Conservation (phyloP, 2,888 invertebrate genomes). For the Spodoptera littoralis region DNA sequence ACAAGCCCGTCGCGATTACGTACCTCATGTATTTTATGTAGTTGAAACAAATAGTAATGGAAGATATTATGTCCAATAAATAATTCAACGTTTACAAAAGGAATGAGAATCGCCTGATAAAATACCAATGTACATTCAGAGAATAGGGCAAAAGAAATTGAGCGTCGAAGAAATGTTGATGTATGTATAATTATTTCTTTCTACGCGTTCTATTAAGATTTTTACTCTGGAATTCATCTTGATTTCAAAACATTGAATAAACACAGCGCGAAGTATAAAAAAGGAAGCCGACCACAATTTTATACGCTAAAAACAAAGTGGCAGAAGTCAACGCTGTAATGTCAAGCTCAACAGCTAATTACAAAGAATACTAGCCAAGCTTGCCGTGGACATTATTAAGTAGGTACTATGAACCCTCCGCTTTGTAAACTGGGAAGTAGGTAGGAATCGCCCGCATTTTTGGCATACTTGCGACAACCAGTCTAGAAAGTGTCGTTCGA, state of each 20-base stretch:
- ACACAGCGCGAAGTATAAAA: slow-evolving; percentile 23
- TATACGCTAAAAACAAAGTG: slow-evolving; percentile 49
- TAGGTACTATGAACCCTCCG: slow-evolving; percentile 56
- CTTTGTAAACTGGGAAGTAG: slow-evolving; percentile 59
- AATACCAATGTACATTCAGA: slow-evolving; percentile 55
- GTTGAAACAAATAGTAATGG: slow-evolving; percentile 55
- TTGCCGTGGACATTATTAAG: slow-evolving; percentile 57
- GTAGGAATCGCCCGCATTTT: slow-evolving; percentile 58
- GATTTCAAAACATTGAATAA: slow-evolving; percentile 39
- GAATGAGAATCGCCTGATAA: slow-evolving; percentile 54
- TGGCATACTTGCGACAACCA: slow-evolving; percentile 64
- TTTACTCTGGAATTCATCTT: slow-evolving; percentile 27
- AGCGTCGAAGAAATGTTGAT: slow-evolving; percentile 51
- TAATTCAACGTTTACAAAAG: slow-evolving; percentile 59
- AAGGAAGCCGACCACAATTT: slow-evolving; percentile 44
- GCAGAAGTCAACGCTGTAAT: slow-evolving; percentile 54
- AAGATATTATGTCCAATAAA: slow-evolving; percentile 56
- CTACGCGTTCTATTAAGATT: slow-evolving; percentile 28
- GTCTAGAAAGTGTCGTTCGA: slow-evolving; percentile 67
- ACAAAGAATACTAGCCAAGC: slow-evolving; percentile 51
- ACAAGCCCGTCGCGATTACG: slow-evolving; percentile 45
- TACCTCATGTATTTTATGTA: slow-evolving; percentile 46
- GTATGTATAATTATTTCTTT: slow-evolving; percentile 50
- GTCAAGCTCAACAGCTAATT: slow-evolving; percentile 61
- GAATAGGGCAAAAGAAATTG: slow-evolving; percentile 58